A percentile compares a stretch with the other conserved stretches of the same genome.
These are phyloP conservation scores for Drosophila truncata DNA, from an alignment of 1,140 invertebrate genomes.

Conservation along the genomic window DNA sequence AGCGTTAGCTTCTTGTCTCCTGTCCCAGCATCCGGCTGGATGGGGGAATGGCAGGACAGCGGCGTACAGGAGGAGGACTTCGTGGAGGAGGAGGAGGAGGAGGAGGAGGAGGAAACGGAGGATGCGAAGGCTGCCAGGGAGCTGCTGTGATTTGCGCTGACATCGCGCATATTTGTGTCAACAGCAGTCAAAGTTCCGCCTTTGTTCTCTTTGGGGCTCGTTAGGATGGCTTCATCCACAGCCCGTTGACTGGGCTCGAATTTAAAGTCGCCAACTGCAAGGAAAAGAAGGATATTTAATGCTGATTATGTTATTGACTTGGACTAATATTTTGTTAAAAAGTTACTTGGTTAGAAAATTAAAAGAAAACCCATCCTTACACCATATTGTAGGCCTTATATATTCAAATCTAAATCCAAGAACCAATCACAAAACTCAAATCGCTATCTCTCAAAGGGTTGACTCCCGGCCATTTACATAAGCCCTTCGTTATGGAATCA, in stretches of 20 bases:
- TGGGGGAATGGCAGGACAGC: constrained; percentile 26
- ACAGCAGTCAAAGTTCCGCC: constrained; percentile 63
- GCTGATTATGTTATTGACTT: background rate
- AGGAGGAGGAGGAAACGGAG: background rate
- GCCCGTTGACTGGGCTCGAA: constrained; percentile 48
- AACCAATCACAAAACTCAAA: constrained; percentile 54
- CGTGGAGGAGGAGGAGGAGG: constrained; percentile 6
- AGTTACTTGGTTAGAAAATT: background rate
- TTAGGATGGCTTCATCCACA: constrained; percentile 45
- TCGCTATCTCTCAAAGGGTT: constrained; percentile 63
- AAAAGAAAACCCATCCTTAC: background rate
- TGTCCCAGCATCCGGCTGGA: constrained; percentile 10
- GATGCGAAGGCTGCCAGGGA: constrained; percentile 22
- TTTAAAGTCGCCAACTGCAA: constrained; percentile 53
- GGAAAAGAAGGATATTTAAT: background rate
- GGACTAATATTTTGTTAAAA: too few species aligned
- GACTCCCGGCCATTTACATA: constrained; percentile 67
- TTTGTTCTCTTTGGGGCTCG: constrained; percentile 49
- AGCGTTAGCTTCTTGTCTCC: constrained; percentile 59
- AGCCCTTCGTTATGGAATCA: constrained; percentile 63
- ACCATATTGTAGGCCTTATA: constrained; percentile 59
- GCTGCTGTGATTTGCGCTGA: constrained; percentile 69
- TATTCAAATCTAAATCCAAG: constrained; percentile 50
- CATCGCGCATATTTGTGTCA: constrained; percentile 81
- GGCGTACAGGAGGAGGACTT: constrained; percentile 13